Conservation (phyloP, 2,888 invertebrate genomes). For the Cordylochernes scorpioides region DNA sequence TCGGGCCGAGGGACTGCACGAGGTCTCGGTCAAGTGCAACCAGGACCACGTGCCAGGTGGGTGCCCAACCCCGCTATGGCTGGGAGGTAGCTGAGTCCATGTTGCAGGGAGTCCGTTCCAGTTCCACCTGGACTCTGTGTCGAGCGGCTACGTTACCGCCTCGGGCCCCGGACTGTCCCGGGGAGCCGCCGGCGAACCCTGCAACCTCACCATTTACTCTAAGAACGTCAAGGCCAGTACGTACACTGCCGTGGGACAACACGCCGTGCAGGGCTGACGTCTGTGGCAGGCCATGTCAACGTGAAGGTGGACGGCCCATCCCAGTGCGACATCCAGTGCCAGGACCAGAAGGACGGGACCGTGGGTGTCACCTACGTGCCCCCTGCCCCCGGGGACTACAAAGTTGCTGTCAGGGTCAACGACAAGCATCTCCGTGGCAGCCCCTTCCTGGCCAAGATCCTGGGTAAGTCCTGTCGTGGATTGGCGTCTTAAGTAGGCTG, state of each 20-base stretch:
- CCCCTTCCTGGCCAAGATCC: conserved; percentile 58
- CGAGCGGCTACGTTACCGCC: conserved; percentile 80
- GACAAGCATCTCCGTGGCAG: conserved; percentile 88
- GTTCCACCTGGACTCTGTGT: conserved; percentile 80
- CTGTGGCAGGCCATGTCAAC: conserved; percentile 48
- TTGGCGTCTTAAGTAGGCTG: too few species aligned
- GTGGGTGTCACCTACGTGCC: conserved; percentile 80
- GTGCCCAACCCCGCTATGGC: too few species aligned
- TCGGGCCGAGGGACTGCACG: conserved; percentile 74
- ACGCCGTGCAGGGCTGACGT: too few species aligned
- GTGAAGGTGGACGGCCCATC: conserved; percentile 86
- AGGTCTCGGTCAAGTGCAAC: conserved; percentile 75
- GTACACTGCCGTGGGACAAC: neutral
- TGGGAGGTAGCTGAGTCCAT: too few species aligned
- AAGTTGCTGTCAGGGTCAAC: conserved; percentile 72
- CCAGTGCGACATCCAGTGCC: conserved; percentile 75
- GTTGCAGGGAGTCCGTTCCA: conserved; percentile 57
- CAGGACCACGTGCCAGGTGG: conserved; percentile 65
- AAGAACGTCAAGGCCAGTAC: conserved; percentile 46
- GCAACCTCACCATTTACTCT: conserved; percentile 81
- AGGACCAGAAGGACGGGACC: conserved; percentile 93
- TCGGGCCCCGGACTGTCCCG: conserved; percentile 75
- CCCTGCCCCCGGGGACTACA: conserved; percentile 89
- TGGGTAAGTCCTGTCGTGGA: conserved; percentile 33
- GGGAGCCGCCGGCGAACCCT: conserved; percentile 80